Evolutionary conservation across 2,113 vertebrate species (phyloP).

Genomic region (Mionectes macconnelli): DNA sequence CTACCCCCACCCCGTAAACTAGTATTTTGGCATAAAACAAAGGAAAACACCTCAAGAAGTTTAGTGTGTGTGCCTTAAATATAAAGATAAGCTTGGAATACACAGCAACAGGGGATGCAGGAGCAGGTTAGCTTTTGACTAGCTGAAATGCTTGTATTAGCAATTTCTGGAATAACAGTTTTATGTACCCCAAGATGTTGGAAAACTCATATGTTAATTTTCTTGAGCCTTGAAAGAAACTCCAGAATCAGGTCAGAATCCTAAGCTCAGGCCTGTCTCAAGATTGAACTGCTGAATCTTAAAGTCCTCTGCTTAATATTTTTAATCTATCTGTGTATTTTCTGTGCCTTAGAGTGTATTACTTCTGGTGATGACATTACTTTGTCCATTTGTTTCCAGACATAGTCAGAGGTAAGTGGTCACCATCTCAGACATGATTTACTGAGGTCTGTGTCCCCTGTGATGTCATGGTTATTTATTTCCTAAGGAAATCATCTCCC

Average conservation of each 20-base stretch:
- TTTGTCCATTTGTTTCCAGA: background rate
- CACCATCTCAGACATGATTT: background rate
- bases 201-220: background rate
- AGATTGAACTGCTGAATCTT: background rate
- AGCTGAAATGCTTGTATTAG: background rate
- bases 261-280: background rate
- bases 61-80: background rate
- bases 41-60: background rate
- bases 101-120: background rate
- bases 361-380: background rate
- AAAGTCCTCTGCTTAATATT: background rate
- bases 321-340: background rate
- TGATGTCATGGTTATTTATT: background rate
- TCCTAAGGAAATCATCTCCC: background rate
- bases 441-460: background rate
- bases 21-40: background rate
- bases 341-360: background rate
- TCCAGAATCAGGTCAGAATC: background rate
- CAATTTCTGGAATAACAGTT: background rate
- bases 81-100: background rate
- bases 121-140: background rate
- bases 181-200: background rate
- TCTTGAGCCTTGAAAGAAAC: background rate
- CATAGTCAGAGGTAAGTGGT: background rate
- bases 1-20: too few relatives aligned